Evolutionary conservation across 2,888 invertebrate species (phyloP).

Genomic region (Drosophila rubida): DNA sequence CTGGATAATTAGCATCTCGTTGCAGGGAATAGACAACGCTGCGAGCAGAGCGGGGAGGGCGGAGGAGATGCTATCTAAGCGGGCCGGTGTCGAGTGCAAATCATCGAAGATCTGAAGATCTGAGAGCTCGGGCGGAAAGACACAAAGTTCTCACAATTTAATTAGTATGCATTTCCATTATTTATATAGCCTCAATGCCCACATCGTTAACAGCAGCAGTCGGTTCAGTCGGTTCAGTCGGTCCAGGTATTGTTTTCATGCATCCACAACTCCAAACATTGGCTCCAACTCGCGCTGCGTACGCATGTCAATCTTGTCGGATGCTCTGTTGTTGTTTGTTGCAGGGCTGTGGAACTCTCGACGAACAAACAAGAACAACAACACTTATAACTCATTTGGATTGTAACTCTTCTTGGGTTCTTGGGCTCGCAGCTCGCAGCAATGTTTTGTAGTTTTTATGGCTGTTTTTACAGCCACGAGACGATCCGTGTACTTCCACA

Average conservation of each 20-base stretch:
- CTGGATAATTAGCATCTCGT: conserved; percentile 63
- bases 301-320: conserved; percentile 60
- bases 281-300: conserved; percentile 6
- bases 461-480: conserved; percentile 53
- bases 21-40: conserved; percentile 3
- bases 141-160: conserved; percentile 71
- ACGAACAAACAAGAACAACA: conserved; percentile 20
- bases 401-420: conserved; percentile 57
- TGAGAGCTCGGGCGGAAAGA: conserved; percentile 7
- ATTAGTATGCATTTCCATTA: conserved; percentile 75
- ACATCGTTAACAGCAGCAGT: conserved; percentile 54
- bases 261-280: conserved; percentile 23
- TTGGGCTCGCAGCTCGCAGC: conserved; percentile 33
- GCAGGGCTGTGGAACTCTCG: conserved; percentile 31
- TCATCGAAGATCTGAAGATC: conserved; percentile 31
- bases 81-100: conserved; percentile 57
- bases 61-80: conserved; percentile 12
- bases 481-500: conserved; percentile 61
- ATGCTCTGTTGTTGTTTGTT: conserved; percentile 50
- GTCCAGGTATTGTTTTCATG: conserved; percentile 50
- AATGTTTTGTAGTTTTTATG: conserved; percentile 70
- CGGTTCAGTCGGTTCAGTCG: conserved; percentile 17
- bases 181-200: conserved; percentile 64
- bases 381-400: conserved; percentile 58
- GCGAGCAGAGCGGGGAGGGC: not conserved